Base-by-base conservation (phyloP, 2,888 invertebrate genomes). In the Micoletzkya japonica region DNA sequence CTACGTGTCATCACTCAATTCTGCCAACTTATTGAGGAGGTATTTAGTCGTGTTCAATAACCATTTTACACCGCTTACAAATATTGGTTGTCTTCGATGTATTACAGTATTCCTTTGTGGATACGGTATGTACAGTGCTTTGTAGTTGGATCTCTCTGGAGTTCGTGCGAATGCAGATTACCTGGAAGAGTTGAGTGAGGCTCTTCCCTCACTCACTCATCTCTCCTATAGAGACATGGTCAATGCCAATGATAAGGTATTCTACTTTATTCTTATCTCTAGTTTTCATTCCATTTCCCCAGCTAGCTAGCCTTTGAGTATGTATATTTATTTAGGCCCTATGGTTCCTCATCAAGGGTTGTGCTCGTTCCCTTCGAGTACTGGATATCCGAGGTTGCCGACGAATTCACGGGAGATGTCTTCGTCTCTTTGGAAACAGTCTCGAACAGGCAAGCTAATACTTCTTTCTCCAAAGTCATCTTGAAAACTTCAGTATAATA, bases 291-390 rank as follows among this genome's bases (percentile, higher is more conserved):
- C 24, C 24, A 52, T 52, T 52, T 52, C 24, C 26, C 10, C 7
- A 39, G 17, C 17, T 39, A 39, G 39, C 7, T 39, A 39, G 17
- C 7, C 10, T 39, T 39, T 7, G 52, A 24, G 14, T 52, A 52
- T n/a, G 14, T 52, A 52, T 34, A 28, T 1, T 36, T 20, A 37
- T 75, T 59, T 49, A 78, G 73, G 74, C 77, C 4, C 82, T 85
- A 70, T 85, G 84, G 79, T 85, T 80, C 67, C 67, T 85, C 28
- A 75, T 86, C 44, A 78, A 83, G 39, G 76, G 73, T 34, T 74
- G 73, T 37, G 80, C 78, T 7, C 73, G 75, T 39, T 72, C 72
- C 1, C 74, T 85, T 36, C 73, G 75, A 59, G 75, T 74, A 34
- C 77, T 83, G 20, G 85, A 85, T 69, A 60, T 85, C 39, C 74